Conservation (phyloP, 2,888 invertebrate genomes). For the Rotaria sp. region DNA sequence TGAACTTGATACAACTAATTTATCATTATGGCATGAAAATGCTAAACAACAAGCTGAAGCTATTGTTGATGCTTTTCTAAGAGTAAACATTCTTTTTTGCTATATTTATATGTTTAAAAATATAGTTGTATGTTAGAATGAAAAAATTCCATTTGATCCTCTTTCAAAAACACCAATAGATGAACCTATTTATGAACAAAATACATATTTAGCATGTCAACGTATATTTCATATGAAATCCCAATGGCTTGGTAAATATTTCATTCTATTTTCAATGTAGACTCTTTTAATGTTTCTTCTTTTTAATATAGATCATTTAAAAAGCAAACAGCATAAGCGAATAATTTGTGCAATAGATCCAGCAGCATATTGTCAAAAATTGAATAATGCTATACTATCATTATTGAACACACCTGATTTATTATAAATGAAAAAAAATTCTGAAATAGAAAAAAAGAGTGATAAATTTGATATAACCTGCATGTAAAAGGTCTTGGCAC, state of each 20-base stretch:
- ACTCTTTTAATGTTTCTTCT: neutral
- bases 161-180: slow-evolving; percentile 41
- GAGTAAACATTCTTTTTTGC: slow-evolving; percentile 47
- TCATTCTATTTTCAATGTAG: too few species aligned
- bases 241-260: slow-evolving; percentile 47
- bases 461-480: neutral
- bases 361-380: neutral
- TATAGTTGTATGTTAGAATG: slow-evolving; percentile 43
- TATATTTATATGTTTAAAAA: too few species aligned
- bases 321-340: slow-evolving; percentile 62
- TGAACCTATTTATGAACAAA: slow-evolving; percentile 42
- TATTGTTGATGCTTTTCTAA: slow-evolving; percentile 65
- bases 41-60: slow-evolving; percentile 67
- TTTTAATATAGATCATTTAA: too few species aligned
- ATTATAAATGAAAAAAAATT: neutral
- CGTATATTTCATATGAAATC: slow-evolving; percentile 45
- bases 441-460: neutral
- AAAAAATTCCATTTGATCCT: slow-evolving; percentile 43
- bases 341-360: neutral
- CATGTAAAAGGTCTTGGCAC: too few species aligned
- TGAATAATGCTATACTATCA: neutral
- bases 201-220: slow-evolving; percentile 48
- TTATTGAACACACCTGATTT: neutral
- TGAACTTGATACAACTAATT: slow-evolving; percentile 69
- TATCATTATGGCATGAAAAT: slow-evolving; percentile 66